Evolutionary conservation across 2,113 vertebrate genomes (phyloP).

Genomic region (Arenaria interpres): DNA sequence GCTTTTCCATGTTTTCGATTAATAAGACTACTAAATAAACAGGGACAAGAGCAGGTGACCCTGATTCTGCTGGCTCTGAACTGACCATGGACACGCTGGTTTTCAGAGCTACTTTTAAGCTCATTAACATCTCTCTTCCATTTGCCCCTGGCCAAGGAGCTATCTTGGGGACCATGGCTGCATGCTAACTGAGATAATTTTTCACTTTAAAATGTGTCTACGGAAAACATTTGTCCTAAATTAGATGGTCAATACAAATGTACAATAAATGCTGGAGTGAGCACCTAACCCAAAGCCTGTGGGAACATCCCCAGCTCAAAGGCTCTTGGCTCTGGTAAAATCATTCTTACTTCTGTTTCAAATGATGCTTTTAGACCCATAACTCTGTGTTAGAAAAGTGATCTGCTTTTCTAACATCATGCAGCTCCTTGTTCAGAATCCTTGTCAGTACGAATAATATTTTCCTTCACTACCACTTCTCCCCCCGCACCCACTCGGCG

Average conservation of each 20-base stretch:
- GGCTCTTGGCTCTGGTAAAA: background rate
- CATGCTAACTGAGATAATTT: background rate
- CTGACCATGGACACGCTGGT: background rate
- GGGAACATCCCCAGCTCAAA: background rate
- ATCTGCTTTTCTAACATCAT: background rate
- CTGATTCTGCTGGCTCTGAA: background rate
- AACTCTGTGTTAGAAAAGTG: background rate
- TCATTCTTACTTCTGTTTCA: background rate
- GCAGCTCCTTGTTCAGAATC: background rate
- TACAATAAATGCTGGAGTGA: background rate
- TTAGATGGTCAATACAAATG: background rate
- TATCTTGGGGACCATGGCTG: background rate
- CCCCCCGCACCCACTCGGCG: background rate
- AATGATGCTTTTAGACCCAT: background rate
- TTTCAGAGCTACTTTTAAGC: conserved; percentile 4
- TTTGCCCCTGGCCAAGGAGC: background rate
- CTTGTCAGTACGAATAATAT: background rate
- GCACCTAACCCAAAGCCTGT: background rate
- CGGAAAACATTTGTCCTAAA: conserved; percentile 5
- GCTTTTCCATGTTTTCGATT: background rate
- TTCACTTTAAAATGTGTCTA: conserved; percentile 9
- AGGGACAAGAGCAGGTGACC: background rate
- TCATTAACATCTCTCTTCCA: background rate
- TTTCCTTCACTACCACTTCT: background rate
- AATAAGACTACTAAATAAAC: background rate